These are phyloP conservation scores for Mycalesis mineus DNA, from an alignment of 2,888 invertebrate species.

Conservation along the genomic window DNA sequence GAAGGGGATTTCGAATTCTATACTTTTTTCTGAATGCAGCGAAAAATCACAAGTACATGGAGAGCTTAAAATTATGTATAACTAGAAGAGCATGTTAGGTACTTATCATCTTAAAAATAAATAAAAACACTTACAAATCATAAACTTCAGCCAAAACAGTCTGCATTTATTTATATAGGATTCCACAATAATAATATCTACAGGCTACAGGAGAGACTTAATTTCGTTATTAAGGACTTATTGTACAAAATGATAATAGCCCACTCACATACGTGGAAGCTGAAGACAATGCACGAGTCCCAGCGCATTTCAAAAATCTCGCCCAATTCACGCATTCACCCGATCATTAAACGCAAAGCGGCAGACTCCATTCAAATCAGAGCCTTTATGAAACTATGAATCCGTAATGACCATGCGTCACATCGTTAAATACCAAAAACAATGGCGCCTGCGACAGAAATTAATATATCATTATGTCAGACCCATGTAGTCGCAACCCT, in stretches of 20 bases:
- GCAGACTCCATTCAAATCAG: constrained; percentile 51
- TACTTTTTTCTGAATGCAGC: no score
- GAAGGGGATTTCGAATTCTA: no score
- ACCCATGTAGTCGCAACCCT: constrained; percentile 53
- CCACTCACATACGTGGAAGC: not conserved
- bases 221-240: not conserved
- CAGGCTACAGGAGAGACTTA: not conserved
- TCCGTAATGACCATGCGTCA: constrained; percentile 77
- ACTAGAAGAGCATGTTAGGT: no score
- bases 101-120: no score
- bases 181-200: not conserved
- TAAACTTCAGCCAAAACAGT: no score
- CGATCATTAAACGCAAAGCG: constrained; percentile 65
- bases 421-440: constrained; percentile 75
- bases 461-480: constrained; percentile 79
- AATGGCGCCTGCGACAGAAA: constrained; percentile 74
- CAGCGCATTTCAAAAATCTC: constrained; percentile 17
- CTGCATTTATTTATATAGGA: no score
- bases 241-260: constrained; percentile 4
- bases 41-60: no score
- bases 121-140: no score
- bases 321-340: constrained; percentile 53
- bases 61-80: no score
- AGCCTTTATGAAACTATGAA: constrained; percentile 76
- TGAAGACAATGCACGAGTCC: constrained; percentile 3